Base-by-base conservation (phyloP, 2,888 invertebrate species). In the Lasiommata megera region DNA sequence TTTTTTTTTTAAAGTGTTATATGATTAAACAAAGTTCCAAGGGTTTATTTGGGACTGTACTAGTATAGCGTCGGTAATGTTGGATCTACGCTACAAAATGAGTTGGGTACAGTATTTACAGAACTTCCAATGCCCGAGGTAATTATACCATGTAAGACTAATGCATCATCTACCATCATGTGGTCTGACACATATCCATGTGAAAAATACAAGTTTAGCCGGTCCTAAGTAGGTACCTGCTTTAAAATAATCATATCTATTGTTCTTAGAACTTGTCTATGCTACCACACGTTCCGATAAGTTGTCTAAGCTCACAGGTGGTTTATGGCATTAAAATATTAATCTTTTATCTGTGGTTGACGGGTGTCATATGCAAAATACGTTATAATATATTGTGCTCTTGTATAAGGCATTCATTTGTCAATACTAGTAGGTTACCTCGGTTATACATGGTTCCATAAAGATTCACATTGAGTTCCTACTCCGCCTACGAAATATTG, bases 351-450 rank as follows among this genome's bases (percentile, higher is more conserved):
- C 60, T 51, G 23, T 28, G 18, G 53, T 2, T 54, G 60, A 61
- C 57, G 57, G 57, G 54, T 57, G 57, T 61, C 60, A 54, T 46
- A 51, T 44, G 57, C 51, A 28, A 61, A 60, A 61, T 57, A 57
- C 31, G 23, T 57, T 46, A 44, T 40, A 38, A 54, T 54, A 46
- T 51, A 61, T 61, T 54, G 17, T 51, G 17, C 31, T 40, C 17
- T 16, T n/a, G 29, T 40, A 28, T 6, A 37, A 12, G 5, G 50
- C 31, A 38, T 50, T 28, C 18, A 50, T 38, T 37, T 37, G 5
- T 50, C 50, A 50, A 50, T 50, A 50, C 50, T 50, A 34, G 34
- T 47, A 12, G 34, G n/a, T 18, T 17, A 47, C 16, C 47, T 18
- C 17, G 44, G 29, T 28, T 44, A 6, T n/a, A n/a, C 14, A 28